Evolutionary conservation across 1,140 invertebrate genomes (phyloP), one percentile per base, ranked within the genome.

Genomic region (Geopemphigus sp.): DNA sequence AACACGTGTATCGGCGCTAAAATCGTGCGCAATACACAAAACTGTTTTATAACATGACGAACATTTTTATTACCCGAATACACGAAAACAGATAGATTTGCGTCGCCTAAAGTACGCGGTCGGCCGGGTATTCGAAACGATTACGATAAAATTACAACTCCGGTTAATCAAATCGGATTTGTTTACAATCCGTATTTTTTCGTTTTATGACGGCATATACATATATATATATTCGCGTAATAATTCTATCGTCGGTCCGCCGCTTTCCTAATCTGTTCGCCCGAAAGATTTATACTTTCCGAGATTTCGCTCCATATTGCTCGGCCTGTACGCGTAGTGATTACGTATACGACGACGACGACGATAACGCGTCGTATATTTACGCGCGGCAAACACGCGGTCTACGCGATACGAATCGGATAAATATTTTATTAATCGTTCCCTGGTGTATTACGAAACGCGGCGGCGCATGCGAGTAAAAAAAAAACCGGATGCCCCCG

Each of bases 401-500:
- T 70, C 22, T 22, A 17, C 3, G 0, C 39, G 53, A 72, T 72
- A 72, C 24, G 32, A 50, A 39, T 39, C 17, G 53, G 29, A 73
- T 73, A 57, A 73, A 73, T 73, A 56, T n/a, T n/a, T n/a, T n/a
- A n/a, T 73, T 73, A 73, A 73, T 73, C 70, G 39, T 39, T 8
- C 54, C 70, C n/a, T 15, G 11, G 63, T 45, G 29, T 24, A 66
- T 73, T 73, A 56, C 70, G 53, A 73, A 73, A 73, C 70, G 29
- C 24, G 66, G 29, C 24, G 66, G 66, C 45, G 15, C 17, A 56
- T 74, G 73, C 17, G 72, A 24, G 24, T n/a, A 76, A 73, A 73
- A 76, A 76, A 73, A 73, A 76, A 76, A 76, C 73, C 73, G 73
- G 73, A 76, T 76, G 72, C 19, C 32, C 22, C 4, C 4, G 17